Evolutionary conservation across 2,888 invertebrate species (phyloP).

Genomic region (Papilio elwesi): DNA sequence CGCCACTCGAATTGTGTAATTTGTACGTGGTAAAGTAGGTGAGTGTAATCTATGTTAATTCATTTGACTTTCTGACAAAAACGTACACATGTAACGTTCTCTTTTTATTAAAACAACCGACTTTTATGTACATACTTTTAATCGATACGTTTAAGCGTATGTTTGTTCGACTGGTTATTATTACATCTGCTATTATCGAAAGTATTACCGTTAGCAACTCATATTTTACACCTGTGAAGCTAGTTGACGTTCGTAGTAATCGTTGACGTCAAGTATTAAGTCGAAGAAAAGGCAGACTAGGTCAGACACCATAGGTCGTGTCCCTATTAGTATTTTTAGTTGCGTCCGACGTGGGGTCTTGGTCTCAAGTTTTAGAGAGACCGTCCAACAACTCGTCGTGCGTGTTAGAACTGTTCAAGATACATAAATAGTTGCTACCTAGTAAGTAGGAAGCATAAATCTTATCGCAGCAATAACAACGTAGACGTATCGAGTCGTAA

Average conservation of each 20-base stretch:
- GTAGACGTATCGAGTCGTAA: slow-evolving; percentile 12
- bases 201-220: neutral
- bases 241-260: neutral
- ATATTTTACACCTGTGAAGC: neutral
- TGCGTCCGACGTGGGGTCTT: too few species aligned
- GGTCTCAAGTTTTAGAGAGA: too few species aligned
- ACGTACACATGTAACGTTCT: neutral
- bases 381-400: too few species aligned
- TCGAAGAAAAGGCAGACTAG: neutral
- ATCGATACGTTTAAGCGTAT: too few species aligned
- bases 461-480: slow-evolving; percentile 33
- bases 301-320: slow-evolving; percentile 12
- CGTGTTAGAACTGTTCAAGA: neutral
- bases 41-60: slow-evolving; percentile 8
- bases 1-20: neutral
- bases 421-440: neutral
- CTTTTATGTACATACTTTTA: too few species aligned
- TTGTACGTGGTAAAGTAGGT: slow-evolving; percentile 13
- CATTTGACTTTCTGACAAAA: slow-evolving; percentile 9
- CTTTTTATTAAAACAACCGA: neutral
- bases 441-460: slow-evolving; percentile 17
- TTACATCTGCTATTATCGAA: neutral
- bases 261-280: slow-evolving; percentile 5
- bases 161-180: too few species aligned
- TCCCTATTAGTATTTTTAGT: too few species aligned